These are phyloP conservation scores for Palythoa caribaeorum DNA, from an alignment of 92 coral and sea anemone genomes.

Conservation along the genomic window DNA sequence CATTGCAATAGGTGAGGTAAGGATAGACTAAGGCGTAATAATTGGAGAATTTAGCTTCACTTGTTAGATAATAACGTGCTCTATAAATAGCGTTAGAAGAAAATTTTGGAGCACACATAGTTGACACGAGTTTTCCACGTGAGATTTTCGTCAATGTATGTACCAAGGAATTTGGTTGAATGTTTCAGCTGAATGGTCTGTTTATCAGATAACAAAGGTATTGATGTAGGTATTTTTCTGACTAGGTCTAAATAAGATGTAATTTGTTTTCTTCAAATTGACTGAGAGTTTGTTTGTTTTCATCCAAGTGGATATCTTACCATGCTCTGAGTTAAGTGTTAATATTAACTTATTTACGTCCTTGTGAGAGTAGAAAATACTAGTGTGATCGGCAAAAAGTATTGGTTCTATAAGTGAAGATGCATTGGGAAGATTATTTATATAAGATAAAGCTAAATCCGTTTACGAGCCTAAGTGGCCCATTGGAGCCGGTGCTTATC, in stretches of 20 bases:
- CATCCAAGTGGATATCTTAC: conserved; percentile 35
- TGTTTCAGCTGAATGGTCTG: conserved; percentile 18
- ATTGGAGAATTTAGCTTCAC: background rate
- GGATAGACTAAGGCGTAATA: conserved; percentile 40
- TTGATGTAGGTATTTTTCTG: background rate
- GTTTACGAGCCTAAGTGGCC: no score
- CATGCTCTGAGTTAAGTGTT: conserved; percentile 38
- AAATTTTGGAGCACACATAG: conserved; percentile 24
- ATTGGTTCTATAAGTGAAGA: no score
- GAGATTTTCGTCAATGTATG: no score
- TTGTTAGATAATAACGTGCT: conserved; percentile 22
- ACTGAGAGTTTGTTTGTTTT: background rate
- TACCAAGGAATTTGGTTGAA: conserved; percentile 22
- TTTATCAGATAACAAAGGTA: conserved; percentile 22
- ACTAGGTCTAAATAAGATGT: conserved; percentile 16
- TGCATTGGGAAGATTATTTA: no score
- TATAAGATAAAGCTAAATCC: no score
- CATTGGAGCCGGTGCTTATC: no score
- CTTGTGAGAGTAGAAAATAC: no score
- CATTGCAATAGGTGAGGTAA: background rate
- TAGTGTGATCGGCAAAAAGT: no score
- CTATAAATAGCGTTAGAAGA: conserved; percentile 38
- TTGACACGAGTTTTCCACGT: conserved; percentile 26
- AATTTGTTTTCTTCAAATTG: conserved; percentile 17
- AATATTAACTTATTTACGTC: no score